Evolutionary conservation across 2,797 vertebrate species (phyloP).

Genomic region (Anas bernieri): DNA sequence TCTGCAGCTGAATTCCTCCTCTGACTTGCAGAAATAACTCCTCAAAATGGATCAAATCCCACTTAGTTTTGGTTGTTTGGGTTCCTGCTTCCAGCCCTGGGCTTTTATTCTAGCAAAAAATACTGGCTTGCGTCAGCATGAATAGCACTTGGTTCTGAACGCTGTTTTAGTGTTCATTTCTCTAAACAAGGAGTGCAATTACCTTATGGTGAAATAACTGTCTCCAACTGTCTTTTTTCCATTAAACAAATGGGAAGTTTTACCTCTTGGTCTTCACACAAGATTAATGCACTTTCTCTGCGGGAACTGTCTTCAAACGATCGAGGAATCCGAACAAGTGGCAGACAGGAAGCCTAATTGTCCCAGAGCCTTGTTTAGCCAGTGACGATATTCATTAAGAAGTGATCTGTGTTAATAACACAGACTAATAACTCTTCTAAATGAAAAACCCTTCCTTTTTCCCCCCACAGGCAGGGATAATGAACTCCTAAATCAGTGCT

Average conservation of each 20-base stretch:
- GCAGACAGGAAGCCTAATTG: constrained; percentile 39
- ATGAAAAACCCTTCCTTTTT: neutral
- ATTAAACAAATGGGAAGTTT: constrained; percentile 53
- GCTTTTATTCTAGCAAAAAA: constrained; percentile 37
- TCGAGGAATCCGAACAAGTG: constrained; percentile 19
- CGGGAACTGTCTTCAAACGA: constrained; percentile 14
- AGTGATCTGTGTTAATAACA: constrained; percentile 50
- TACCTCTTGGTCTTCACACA: constrained; percentile 43
- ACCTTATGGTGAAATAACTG: constrained; percentile 32
- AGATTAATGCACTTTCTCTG: constrained; percentile 69
- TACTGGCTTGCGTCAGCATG: rapidly evolving
- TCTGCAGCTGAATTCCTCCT: neutral
- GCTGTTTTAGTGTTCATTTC: constrained; percentile 20
- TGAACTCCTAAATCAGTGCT: constrained; percentile 47
- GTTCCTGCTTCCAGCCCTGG: neutral
- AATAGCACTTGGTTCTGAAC: constrained; percentile 14
- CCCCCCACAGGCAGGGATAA: neutral
- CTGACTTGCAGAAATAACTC: neutral
- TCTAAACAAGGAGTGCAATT: constrained; percentile 54
- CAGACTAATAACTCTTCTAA: constrained; percentile 39
- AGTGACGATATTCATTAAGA: constrained; percentile 51
- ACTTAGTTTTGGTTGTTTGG: constrained; percentile 10
- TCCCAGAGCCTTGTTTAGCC: constrained; percentile 50
- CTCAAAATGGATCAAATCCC: neutral
- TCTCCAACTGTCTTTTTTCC: constrained; percentile 55